These are phyloP conservation scores for Xestia sexstrigata DNA, from an alignment of 2,888 invertebrate species.

Conservation along the genomic window DNA sequence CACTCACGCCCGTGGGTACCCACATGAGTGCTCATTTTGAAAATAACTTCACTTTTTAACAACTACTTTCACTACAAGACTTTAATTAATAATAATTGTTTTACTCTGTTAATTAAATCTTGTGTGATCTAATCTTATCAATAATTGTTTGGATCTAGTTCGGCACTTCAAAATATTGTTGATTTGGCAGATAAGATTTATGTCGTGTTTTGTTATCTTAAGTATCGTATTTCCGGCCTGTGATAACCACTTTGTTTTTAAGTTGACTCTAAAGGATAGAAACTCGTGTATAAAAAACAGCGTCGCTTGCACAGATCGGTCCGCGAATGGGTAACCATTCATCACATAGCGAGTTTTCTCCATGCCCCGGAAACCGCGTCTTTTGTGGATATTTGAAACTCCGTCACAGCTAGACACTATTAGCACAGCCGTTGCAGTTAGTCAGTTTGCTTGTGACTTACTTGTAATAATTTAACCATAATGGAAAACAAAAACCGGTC, in stretches of 20 bases:
- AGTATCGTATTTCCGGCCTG: slow-evolving; percentile 35
- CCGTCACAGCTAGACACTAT: too few species aligned
- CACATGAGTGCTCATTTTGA: slow-evolving; percentile 24
- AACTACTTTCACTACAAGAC: slow-evolving; percentile 11
- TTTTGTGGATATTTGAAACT: not conserved
- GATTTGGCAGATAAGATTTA: slow-evolving; percentile 27
- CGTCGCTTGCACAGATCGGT: not conserved
- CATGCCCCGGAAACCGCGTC: not conserved
- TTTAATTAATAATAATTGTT: slow-evolving; percentile 40
- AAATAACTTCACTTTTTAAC: slow-evolving; percentile 5
- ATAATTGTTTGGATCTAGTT: slow-evolving; percentile 19
- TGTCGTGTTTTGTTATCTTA: slow-evolving; percentile 38
- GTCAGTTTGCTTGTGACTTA: not conserved
- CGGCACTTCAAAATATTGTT: slow-evolving; percentile 41
- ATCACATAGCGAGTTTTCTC: not conserved
- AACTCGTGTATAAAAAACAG: not conserved
- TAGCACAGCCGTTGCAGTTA: not conserved
- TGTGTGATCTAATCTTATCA: slow-evolving; percentile 45
- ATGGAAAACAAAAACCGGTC: not conserved
- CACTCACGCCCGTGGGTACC: slow-evolving; percentile 29
- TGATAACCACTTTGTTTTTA: not conserved
- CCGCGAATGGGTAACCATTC: not conserved
- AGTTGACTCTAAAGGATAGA: not conserved
- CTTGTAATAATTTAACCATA: not conserved
- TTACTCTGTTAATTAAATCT: slow-evolving; percentile 24